Base-by-base conservation (phyloP, 2,797 vertebrate genomes). In the Hoplostethus atlanticus region DNA sequence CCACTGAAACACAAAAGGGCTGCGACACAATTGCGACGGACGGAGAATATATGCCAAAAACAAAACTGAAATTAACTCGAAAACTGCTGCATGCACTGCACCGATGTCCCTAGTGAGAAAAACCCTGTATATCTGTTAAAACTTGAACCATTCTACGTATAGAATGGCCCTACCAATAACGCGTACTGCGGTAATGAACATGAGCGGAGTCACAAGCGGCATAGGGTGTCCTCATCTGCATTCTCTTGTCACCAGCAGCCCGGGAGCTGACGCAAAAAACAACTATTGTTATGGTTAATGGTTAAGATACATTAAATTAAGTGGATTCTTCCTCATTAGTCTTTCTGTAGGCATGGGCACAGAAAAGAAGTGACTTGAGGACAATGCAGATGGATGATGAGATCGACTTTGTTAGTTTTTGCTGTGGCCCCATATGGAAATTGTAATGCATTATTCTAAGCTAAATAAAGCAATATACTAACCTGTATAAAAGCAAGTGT, bases 361-460 rank as follows among this genome's bases (percentile, higher is more conserved):
- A 59, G 60, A 9, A 36, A 56, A 46, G 28, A 59, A 65, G 48
- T 42, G 64, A 73, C 51, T 60, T 30, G 57, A 69, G 15, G 50
- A 69, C 34, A 79, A 76, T 71, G 75, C 31, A 13, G 25, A 74
- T 65, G 54, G 69, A 76, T 62, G 55, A 77, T 78, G 72, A 59
- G 60, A 40, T 51, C 16, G 57, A 40, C 55, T 59, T 16, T 68
- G 1, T 17, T n/a, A 0, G 4, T 38, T 30, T 59, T 44, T 21
- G 36, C 8, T 54, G 21, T 52, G 10, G 58, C 57, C 73, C 57
- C 5, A 12, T 60, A 65, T 64, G 40, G 42, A 71, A 70, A 68
- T 10, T 28, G 7, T 51, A 81, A 65, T 63, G 31, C 34, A 50
- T 75, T 61, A 47, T 51, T 59, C 38, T 61, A 48, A 47, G 5